Evolutionary conservation across 1,140 invertebrate genomes (phyloP), one percentile per base, ranked within the genome.

Genomic region (Cydia amplana): DNA sequence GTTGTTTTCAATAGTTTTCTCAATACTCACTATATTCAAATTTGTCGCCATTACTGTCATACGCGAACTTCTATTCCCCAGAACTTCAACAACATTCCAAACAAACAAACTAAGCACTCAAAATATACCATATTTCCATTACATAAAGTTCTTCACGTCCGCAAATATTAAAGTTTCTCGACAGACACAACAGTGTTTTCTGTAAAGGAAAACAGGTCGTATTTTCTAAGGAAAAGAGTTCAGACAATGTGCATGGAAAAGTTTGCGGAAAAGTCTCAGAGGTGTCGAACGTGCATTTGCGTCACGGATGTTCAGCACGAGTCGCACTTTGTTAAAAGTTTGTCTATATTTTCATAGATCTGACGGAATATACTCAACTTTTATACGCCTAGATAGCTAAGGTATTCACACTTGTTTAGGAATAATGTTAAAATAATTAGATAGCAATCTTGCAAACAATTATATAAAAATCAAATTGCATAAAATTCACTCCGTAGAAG

Each of bases 21-120:
- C 55, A 60, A 20, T 60, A 70, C 28, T 70, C 65, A 40, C 65
- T 70, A 70, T 43, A 36, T 70, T 70, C 36, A 36, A 43, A 67
- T 67, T 70, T 70, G 65, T 70, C 65, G 16, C 32, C 28, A 36
- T 70, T 36, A 60, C 64, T 32, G 28, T 36, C 65, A 70, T 16
- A 28, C 65, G n/a, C 65, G 18, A 43, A 70, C 32, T 43, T 40
- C 9, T 70, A 32, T 32, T 67, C n/a, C 64, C 28, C 16, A 65
- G 25, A 36, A 65, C 64, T 65, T 65, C 16, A 65, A 36, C 16
- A 65, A 28, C 14, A 36, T 28, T 36, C 7, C 65, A 36, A 70
- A 70, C 64, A 18, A 20, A 43, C 64, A 70, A 67, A 67, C 64
- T 5, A 60, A 60, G 0, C 32, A 70, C 28, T 70, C 16, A n/a